phyloP scores from a whole-genome alignment of 2,113 vertebrate species.

The Erythrocercus mccallii region DNA sequence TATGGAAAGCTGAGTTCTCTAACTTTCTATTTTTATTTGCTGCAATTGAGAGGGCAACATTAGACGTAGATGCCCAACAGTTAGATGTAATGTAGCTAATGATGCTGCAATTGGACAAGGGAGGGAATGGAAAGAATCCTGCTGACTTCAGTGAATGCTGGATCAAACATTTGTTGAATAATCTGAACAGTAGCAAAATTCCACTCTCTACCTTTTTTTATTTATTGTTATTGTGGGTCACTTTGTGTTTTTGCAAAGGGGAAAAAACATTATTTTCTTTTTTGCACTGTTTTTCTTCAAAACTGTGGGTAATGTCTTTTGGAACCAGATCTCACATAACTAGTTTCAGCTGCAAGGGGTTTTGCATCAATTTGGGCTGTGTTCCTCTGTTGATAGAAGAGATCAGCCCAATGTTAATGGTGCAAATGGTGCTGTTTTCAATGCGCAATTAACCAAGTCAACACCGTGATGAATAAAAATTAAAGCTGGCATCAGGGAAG shows the following conservation, averaged over 20 bases:
- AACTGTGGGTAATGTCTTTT: not conserved
- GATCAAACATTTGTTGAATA: conserved; percentile 1
- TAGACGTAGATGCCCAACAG: conserved; percentile 6
- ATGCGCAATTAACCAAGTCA: conserved; percentile 61
- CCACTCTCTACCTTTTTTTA: not conserved
- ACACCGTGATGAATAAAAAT: conserved; percentile 61
- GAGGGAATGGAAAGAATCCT: conserved; percentile 11
- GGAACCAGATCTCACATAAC: not conserved
- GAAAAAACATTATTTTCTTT: not conserved
- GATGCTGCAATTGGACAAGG: conserved; percentile 16
- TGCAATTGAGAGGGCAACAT: conserved; percentile 14
- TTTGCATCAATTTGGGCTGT: conserved; percentile 10
- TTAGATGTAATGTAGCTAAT: conserved; percentile 35
- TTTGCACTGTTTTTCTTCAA: not conserved
- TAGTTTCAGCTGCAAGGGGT: not conserved
- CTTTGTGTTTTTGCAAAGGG: not conserved
- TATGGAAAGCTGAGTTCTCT: conserved; percentile 7
- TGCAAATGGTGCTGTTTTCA: conserved; percentile 15
- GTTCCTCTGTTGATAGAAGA: conserved; percentile 9
- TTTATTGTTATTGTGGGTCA: not conserved
- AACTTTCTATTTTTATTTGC: conserved; percentile 52
- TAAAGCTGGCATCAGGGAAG: conserved; percentile 1
- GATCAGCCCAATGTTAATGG: conserved; percentile 38
- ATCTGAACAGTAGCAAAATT: not conserved
- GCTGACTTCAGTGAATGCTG: conserved; percentile 27